A percentile compares a stretch with the other conserved stretches of the same genome.
Conservation (phyloP, 1,140 invertebrate species). For the Drosophila lowei region DNA sequence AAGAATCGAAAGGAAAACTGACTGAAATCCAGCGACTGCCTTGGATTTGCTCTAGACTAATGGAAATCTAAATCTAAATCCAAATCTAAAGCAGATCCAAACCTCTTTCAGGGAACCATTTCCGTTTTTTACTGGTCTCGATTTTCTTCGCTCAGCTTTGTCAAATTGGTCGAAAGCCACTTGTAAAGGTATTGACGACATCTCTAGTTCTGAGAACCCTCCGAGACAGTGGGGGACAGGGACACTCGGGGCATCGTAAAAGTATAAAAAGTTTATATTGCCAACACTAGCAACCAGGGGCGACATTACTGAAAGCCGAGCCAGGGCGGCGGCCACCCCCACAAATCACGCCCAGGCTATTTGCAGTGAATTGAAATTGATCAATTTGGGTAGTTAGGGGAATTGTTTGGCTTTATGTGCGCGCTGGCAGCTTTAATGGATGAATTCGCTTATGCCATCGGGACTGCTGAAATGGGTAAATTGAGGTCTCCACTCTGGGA, state of each 20-base stretch:
- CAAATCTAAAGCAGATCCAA: too few species aligned
- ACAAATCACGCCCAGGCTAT: conserved; percentile 76
- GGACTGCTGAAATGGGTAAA: conserved; percentile 48
- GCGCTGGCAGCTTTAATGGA: conserved; percentile 68
- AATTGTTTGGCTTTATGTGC: conserved; percentile 66
- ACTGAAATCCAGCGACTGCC: too few species aligned
- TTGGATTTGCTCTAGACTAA: too few species aligned
- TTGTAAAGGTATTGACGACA: conserved; percentile 44
- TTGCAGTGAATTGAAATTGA: conserved; percentile 79
- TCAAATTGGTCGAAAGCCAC: conserved; percentile 55
- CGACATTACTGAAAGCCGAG: conserved; percentile 50
- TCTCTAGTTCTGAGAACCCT: conserved; percentile 11
- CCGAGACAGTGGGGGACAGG: not conserved
- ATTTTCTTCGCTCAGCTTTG: conserved; percentile 34
- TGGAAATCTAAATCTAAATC: too few species aligned
- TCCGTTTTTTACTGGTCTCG: conserved; percentile 21
- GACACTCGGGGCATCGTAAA: conserved; percentile 23
- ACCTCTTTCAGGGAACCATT: not conserved
- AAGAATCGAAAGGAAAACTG: too few species aligned
- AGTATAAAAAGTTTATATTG: conserved; percentile 72
- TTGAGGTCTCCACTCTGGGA: conserved; percentile 46
- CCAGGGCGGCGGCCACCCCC: conserved; percentile 28
- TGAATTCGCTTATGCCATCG: conserved; percentile 63
- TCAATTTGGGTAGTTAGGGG: conserved; percentile 76
- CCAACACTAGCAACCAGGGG: conserved; percentile 54